Evolutionary conservation across 2,113 vertebrate species (phyloP).

Genomic region (Aspidoscelis tigris): DNA sequence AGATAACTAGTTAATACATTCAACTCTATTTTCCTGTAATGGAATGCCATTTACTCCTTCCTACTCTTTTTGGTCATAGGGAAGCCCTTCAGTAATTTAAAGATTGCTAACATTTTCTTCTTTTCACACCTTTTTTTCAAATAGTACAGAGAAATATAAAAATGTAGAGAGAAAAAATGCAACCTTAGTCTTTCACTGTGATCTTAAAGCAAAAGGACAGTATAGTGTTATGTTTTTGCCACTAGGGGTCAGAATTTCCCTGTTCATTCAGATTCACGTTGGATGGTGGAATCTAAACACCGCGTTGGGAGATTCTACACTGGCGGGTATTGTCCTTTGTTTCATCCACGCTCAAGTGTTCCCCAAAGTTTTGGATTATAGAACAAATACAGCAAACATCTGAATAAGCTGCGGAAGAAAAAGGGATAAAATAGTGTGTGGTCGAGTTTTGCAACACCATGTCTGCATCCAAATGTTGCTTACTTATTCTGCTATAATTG

Average conservation of each 20-base stretch:
- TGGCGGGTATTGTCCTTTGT: not conserved
- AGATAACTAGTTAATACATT: not conserved
- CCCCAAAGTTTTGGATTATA: not conserved
- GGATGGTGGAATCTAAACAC: not conserved
- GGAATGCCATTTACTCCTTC: not conserved
- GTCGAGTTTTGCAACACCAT: too few species aligned
- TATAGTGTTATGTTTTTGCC: conserved; percentile 34
- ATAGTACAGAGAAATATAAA: not conserved
- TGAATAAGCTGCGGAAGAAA: not conserved
- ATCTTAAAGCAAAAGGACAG: not conserved
- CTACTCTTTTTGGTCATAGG: not conserved
- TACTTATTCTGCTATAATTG: too few species aligned
- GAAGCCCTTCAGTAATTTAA: not conserved
- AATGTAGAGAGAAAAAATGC: not conserved
- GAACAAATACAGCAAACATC: not conserved
- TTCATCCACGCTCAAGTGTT: not conserved
- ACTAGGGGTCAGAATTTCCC: conserved; percentile 60
- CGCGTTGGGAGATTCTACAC: not conserved
- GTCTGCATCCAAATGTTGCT: too few species aligned
- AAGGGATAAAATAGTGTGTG: not conserved
- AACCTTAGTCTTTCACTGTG: not conserved
- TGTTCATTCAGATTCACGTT: not conserved
- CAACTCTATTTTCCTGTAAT: not conserved
- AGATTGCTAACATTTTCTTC: not conserved
- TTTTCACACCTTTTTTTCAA: not conserved